Evolutionary conservation across 2,113 vertebrate species (phyloP), one percentile per base, ranked within the genome.

Genomic region (Lampris megalopsis): DNA sequence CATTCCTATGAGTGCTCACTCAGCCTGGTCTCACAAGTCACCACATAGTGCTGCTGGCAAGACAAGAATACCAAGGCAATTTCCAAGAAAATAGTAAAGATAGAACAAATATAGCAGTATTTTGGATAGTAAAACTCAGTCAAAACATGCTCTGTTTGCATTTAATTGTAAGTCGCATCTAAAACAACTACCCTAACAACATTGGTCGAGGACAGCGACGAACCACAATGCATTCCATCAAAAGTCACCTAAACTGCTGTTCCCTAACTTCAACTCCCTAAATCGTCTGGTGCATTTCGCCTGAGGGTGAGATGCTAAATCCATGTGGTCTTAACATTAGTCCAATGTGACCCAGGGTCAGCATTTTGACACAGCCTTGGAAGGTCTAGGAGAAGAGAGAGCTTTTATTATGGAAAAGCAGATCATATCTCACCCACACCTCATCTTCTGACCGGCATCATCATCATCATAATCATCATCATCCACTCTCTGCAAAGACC

Each of bases 311-410:
- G 6, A 41, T 61, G 53, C 13, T 58, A 68, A 64, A 75, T 72
- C 60, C 54, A 45, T 53, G 60, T 37, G 49, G 47, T 41, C 43
- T 54, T 65, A 42, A 75, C 76, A 76, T 62, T 76, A 79, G 78
- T 87, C 63, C 74, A 42, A 54, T 65, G 63, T 81, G 59, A 81
- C 49, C 45, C 3, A 0, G 56, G 63, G 82, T 80, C 58, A 81
- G 0, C 40, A 47, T 6, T 58, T 48, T 66, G 79, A 57, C 66
- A 75, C 54, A 13, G 71, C 1, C 40, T 48, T 4, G 41, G 38
- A 49, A 7, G 54, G 41, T 73, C 13, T 37, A 38, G 63, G 56
- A 61, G 38, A 68, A 45, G 2, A 62, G 49, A 58, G 66, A 13
- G 68, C 9, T 47, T 43, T 38, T 6, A 54, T 6, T 4, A 43